These are phyloP conservation scores for Eristalinus aeneus DNA, from an alignment of 2,888 invertebrate genomes.

Conservation along the genomic window DNA sequence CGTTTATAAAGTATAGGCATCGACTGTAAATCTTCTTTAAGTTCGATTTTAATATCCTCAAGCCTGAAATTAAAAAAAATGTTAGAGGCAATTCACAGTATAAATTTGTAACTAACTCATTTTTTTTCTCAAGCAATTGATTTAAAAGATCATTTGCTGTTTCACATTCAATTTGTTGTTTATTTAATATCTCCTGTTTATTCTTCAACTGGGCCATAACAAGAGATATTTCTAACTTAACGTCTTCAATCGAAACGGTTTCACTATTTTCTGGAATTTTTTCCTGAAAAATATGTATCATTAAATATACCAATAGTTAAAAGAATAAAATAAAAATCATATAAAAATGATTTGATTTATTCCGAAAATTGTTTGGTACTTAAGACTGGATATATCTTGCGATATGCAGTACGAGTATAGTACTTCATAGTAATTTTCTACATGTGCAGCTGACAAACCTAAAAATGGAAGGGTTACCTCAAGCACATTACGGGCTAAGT, in stretches of 20 bases:
- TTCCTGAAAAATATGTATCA: constrained; percentile 73
- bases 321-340: too few relatives aligned
- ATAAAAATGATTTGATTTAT: too few relatives aligned
- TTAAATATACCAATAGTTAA: too few relatives aligned
- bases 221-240: constrained; percentile 82
- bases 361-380: too few relatives aligned
- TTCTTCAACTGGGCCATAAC: constrained; percentile 81
- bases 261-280: constrained; percentile 79
- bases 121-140: constrained; percentile 77
- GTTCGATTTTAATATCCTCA: constrained; percentile 86
- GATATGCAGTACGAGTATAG: too few relatives aligned
- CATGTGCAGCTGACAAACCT: too few relatives aligned
- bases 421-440: too few relatives aligned
- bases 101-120: constrained; percentile 72
- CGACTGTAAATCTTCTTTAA: constrained; percentile 83
- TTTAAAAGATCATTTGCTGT: constrained; percentile 77
- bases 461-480: too few relatives aligned
- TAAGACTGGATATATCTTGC: too few relatives aligned
- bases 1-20: constrained; percentile 78
- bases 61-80: constrained; percentile 77
- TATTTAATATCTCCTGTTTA: constrained; percentile 81
- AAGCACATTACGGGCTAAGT: too few relatives aligned
- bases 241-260: constrained; percentile 76
- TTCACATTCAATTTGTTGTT: constrained; percentile 81
- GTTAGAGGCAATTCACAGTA: neutral